Conservation (phyloP, 2,888 invertebrate species). For the Spisula solida region DNA sequence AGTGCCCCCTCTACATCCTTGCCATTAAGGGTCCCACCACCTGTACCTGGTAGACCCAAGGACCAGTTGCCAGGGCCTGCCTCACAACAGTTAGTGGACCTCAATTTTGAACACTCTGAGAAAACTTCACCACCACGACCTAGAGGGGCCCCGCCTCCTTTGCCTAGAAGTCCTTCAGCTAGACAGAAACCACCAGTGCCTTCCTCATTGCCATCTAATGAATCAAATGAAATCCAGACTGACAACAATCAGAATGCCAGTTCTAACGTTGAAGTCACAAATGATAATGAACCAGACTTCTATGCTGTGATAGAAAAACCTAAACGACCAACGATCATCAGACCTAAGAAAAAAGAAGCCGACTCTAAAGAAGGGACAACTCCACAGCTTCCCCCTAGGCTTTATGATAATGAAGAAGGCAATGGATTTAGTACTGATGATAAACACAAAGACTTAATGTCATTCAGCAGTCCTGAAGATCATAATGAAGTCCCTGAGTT, state of each 20-base stretch:
- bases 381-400: background rate
- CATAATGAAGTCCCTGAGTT: conserved; percentile 59
- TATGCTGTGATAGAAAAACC: conserved; percentile 74
- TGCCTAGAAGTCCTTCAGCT: conserved; percentile 41
- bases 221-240: conserved; percentile 29
- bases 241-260: background rate
- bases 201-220: conserved; percentile 24
- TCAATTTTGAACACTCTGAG: background rate
- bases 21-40: conserved; percentile 31
- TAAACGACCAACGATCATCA: conserved; percentile 74
- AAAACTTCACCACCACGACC: conserved; percentile 5
- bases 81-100: background rate
- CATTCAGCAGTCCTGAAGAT: background rate
- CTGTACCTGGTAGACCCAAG: conserved; percentile 32
- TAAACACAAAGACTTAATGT: background rate
- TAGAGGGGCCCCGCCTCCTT: conserved; percentile 41
- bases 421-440: background rate
- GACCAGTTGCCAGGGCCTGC: background rate
- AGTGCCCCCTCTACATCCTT: conserved; percentile 9
- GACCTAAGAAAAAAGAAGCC: conserved; percentile 58
- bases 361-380: conserved; percentile 18
- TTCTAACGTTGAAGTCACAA: background rate
- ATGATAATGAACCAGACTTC: conserved; percentile 29
- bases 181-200: conserved; percentile 16
- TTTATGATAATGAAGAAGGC: conserved; percentile 13